Base-by-base conservation (phyloP, 1,140 invertebrate genomes). In the Ctenoplectra terminalis region DNA sequence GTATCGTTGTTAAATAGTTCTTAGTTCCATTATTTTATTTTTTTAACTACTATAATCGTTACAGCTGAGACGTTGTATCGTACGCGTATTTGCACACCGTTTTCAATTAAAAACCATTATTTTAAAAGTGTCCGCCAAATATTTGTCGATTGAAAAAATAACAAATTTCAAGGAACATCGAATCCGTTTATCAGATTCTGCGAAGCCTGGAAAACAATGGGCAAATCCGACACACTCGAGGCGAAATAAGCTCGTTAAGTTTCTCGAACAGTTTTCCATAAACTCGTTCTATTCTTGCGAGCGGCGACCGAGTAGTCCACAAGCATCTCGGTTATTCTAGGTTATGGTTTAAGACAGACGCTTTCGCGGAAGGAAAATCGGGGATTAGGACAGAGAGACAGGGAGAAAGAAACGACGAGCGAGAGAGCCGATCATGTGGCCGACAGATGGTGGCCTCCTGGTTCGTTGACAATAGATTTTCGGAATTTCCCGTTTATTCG, bases 401-500 rank as follows among this genome's bases (percentile, higher is more conserved):
- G 69, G 70, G 69, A 34, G 67, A 17, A 31, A 29, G 26, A 11
- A 50, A 40, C 64, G n/a, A 34, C 1, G 58, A 64, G 60, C 15
- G 54, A 40, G 40, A 61, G 34, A 61, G 48, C 64, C 37, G 61
- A 72, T 91, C 90, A 91, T 84, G 85, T 92, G 90, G 84, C 54
- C 67, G 79, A 72, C 91, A 90, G 90, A 92, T 92, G 91, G 78
- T 64, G 63, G 66, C 75, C 82, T 87, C 82, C 82, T 72, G 82
- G 72, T 89, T 72, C 61, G 83, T 84, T 81, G 80, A 85, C 76
- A 85, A 83, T 88, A 79, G 77, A 78, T 87, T 87, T 88, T 83
- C 74, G 40, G 31, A 56, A 76, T 81, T 83, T 85, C 66, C 83
- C 73, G 52, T 77, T 76, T 61, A 69, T 79, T 74, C 48, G 31